Conservation (phyloP, 2,888 invertebrate species). For the Dorcus parallelipipedus region DNA sequence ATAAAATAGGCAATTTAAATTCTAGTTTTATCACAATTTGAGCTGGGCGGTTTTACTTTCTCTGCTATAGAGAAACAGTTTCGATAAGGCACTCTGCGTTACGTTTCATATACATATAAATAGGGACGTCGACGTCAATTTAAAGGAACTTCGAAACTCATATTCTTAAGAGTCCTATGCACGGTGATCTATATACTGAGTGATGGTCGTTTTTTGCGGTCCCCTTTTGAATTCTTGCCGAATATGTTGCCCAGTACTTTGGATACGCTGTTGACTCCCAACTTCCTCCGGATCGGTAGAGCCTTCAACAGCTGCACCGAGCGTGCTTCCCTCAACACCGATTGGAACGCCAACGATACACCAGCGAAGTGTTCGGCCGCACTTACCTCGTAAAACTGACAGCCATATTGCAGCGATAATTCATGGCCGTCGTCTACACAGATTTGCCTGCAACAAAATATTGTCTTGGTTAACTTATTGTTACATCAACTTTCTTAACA, state of each 20-base stretch:
- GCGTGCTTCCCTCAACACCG: slow-evolving; percentile 69
- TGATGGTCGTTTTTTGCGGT: slow-evolving; percentile 74
- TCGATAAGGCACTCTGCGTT: background rate
- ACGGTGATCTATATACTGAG: slow-evolving; percentile 63
- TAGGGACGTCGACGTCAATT: background rate
- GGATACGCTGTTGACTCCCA: slow-evolving; percentile 74
- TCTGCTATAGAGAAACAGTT: background rate
- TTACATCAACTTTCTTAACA: background rate
- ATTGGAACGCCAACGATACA: slow-evolving; percentile 76
- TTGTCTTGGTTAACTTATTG: background rate
- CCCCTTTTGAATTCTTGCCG: slow-evolving; percentile 73
- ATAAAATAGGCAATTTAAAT: slow-evolving; percentile 10
- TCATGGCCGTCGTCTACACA: slow-evolving; percentile 79
- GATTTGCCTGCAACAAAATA: slow-evolving; percentile 59
- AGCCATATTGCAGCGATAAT: slow-evolving; percentile 70
- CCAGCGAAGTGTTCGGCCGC: slow-evolving; percentile 81
- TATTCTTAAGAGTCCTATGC: slow-evolving; percentile 6
- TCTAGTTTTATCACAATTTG: slow-evolving; percentile 18
- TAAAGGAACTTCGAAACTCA: slow-evolving; percentile 12
- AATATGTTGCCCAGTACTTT: slow-evolving; percentile 78
- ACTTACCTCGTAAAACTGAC: slow-evolving; percentile 82
- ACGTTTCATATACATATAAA: background rate
- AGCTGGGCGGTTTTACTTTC: slow-evolving; percentile 8
- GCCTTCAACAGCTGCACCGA: slow-evolving; percentile 68
- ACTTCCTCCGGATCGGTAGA: slow-evolving; percentile 67